These are phyloP conservation scores for Poecilia velifera DNA, from an alignment of 2,797 vertebrate genomes.

Conservation along the genomic window DNA sequence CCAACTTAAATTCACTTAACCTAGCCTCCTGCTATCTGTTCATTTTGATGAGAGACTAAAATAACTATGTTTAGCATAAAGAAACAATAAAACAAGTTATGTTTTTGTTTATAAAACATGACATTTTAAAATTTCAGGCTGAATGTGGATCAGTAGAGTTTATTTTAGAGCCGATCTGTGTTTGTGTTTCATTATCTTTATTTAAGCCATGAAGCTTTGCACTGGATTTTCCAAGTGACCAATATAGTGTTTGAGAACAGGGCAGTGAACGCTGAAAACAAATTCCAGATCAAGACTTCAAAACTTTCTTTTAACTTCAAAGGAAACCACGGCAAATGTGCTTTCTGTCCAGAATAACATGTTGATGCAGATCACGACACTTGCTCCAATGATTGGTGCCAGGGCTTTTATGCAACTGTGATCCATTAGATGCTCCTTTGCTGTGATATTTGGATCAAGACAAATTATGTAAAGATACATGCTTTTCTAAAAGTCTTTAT, in stretches of 20 bases:
- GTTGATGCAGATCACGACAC: constrained; percentile 45
- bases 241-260: not conserved
- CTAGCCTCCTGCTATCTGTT: not conserved
- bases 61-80: not conserved
- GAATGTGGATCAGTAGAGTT: not conserved
- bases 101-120: not conserved
- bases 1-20: not conserved
- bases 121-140: not conserved
- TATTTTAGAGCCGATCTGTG: not conserved
- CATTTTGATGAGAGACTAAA: not conserved
- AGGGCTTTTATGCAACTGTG: not conserved
- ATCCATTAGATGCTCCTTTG: not conserved
- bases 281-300: not conserved
- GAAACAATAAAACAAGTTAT: not conserved
- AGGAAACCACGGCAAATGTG: constrained; percentile 54
- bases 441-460: not conserved
- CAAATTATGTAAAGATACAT: not conserved
- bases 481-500: not conserved
- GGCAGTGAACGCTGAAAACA: not conserved
- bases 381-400: constrained; percentile 12
- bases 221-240: not conserved
- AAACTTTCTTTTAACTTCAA: constrained; percentile 40
- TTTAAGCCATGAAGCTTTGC: not conserved
- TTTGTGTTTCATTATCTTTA: not conserved
- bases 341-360: constrained; percentile 48